Evolutionary conservation across 1,140 invertebrate genomes (phyloP), one percentile per base, ranked within the genome.

Genomic region (Saccostrea echinata): DNA sequence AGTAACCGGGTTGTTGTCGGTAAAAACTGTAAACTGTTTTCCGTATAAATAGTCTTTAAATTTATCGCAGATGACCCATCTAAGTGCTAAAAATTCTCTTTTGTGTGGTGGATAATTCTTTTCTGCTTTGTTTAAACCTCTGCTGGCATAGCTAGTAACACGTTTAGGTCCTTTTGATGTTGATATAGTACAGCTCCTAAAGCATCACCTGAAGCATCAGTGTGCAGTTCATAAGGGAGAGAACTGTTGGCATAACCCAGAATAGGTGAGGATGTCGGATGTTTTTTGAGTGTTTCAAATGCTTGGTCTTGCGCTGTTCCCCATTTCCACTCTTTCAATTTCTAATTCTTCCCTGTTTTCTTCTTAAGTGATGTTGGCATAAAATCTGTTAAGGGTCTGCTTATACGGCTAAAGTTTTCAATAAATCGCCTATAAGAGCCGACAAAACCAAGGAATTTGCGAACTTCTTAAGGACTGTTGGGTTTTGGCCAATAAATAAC

Each of bases 391-490:
- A 90, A 71, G 51, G 88, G 92, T 84, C 55, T 57, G 21, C 91
- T 87, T 18, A 92, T 90, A 9, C 86, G 88, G 2, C 89, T 64
- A 84, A 91, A 93, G 57, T 90, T 84, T 57, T 88, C 81, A 43
- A 93, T 89, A 86, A 92, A 92, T 86, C 86, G 33, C 21, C 68
- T 61, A 55, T 86, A 80, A 24, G 76, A 85, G 33, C 84, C 76
- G 92, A 88, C 71, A n/a, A n/a, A n/a, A n/a, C 92, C 92, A 21
- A 94, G 76, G 86, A 94, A 94, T 51, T 87, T 33, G 81, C 89
- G 55, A 1, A 94, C 24, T 30, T 91, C 84, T 27, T 91, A 90
- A 0, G 91, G 30, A 55, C 89, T 92, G 4, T 16, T 90, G 27
- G 94, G 94, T 61, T 43, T 87, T 16, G 93, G 93, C 86, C 89